A percentile compares a stretch with the other conserved stretches of the same genome.
Evolutionary conservation across 2,797 vertebrate species (phyloP).

Genomic region (Hoplostethus atlanticus): DNA sequence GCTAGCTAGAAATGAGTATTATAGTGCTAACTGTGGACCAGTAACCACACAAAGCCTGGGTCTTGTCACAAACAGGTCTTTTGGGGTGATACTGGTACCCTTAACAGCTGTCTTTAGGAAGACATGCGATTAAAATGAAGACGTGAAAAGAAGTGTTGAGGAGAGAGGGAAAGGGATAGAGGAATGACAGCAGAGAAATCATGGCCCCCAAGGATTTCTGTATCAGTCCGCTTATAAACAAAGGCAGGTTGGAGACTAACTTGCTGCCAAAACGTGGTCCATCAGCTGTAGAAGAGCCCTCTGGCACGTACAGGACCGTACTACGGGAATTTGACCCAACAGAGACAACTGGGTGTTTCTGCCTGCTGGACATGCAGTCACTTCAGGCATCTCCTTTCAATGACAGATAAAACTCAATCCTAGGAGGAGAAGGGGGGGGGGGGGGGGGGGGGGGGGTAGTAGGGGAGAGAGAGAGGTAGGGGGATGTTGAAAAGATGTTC

Average conservation of each 20-base stretch:
- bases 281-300: conserved; percentile 29
- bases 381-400: conserved; percentile 1
- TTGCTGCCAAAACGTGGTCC: conserved; percentile 15
- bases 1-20: not conserved
- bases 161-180: no score
- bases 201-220: not conserved
- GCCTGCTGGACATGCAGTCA: not conserved
- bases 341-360: no score
- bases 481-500: conserved; percentile 35
- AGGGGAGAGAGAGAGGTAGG: not conserved
- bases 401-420: conserved; percentile 11
- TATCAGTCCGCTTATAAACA: conserved; percentile 5
- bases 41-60: no score
- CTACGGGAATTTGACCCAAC: conserved; percentile 24
- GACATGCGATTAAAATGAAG: no score
- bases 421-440: not conserved
- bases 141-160: no score
- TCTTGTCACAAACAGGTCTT: no score
- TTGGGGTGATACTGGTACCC: no score
- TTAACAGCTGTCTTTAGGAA: no score
- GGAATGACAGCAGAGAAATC: no score
- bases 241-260: conserved; percentile 1
- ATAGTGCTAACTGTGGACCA: no score
- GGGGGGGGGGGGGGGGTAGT: not conserved
- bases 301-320: conserved; percentile 21